These are phyloP conservation scores for Fulmarus glacialis DNA, from an alignment of 2,113 vertebrate genomes.

Conservation along the genomic window DNA sequence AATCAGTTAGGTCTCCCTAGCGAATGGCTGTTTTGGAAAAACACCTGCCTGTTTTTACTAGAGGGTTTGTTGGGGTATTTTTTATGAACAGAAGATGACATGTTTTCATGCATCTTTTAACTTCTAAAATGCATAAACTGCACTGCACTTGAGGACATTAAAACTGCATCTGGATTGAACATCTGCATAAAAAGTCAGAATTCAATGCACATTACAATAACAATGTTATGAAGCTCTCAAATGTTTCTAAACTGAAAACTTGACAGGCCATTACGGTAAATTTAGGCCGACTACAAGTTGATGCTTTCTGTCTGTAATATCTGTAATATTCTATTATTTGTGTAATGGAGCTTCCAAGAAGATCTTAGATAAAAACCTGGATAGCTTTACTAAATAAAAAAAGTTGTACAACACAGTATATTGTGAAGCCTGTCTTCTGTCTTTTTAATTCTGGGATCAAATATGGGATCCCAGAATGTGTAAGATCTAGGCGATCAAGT, in stretches of 20 bases:
- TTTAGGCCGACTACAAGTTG: not conserved
- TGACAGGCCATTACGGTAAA: not conserved
- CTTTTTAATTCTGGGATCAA: not conserved
- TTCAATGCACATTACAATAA: not conserved
- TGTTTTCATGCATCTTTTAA: not conserved
- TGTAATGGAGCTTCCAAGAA: not conserved
- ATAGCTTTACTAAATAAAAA: not conserved
- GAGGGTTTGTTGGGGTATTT: not conserved
- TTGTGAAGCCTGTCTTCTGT: not conserved
- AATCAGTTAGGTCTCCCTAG: not conserved
- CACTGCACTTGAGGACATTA: not conserved
- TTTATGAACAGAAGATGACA: not conserved
- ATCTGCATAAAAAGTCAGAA: not conserved
- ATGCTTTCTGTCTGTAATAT: not conserved
- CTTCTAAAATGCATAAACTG: not conserved
- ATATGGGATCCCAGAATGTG: not conserved
- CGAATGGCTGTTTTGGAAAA: not conserved
- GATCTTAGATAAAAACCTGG: not conserved
- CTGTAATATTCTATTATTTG: not conserved
- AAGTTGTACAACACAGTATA: not conserved
- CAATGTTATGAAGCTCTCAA: not conserved
- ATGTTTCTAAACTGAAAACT: not conserved
- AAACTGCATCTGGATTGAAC: not conserved
- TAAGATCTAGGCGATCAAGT: not conserved
- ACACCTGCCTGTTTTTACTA: not conserved